phyloP scores from a whole-genome alignment of 2,797 vertebrate genomes.

The Nothura maculosa region DNA sequence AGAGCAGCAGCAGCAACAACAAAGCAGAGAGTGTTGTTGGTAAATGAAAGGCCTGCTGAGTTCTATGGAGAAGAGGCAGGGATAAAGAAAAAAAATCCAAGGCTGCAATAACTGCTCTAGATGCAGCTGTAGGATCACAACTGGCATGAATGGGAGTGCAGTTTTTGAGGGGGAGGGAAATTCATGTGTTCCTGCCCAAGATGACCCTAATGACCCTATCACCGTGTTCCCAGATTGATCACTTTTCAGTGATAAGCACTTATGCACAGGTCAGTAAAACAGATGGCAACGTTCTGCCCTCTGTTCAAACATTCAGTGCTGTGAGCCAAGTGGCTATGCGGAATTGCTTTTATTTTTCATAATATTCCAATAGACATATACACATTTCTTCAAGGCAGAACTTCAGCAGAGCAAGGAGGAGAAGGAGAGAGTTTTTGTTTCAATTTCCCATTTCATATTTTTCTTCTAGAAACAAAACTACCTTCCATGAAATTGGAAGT shows the following conservation, averaged over 20 bases:
- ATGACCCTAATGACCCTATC: neutral
- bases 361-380: neutral
- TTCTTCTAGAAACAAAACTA: neutral
- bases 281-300: neutral
- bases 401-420: neutral
- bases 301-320: neutral
- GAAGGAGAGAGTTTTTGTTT: neutral
- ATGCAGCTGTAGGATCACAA: neutral
- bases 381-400: neutral
- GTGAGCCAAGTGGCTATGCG: neutral
- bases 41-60: neutral
- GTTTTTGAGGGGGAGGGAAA: too few species aligned
- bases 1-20: neutral
- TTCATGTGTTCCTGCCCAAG: neutral
- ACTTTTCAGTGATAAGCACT: neutral
- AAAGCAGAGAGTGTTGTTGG: neutral
- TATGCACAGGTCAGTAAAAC: neutral
- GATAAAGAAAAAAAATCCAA: neutral
- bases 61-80: accelerated
- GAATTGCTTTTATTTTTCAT: neutral
- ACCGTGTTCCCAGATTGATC: neutral
- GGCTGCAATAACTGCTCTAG: neutral
- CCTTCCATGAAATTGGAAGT: neutral
- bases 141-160: neutral
- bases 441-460: neutral